These are phyloP conservation scores for Calyptomena viridis DNA, from an alignment of 2,113 vertebrate genomes.

Conservation along the genomic window DNA sequence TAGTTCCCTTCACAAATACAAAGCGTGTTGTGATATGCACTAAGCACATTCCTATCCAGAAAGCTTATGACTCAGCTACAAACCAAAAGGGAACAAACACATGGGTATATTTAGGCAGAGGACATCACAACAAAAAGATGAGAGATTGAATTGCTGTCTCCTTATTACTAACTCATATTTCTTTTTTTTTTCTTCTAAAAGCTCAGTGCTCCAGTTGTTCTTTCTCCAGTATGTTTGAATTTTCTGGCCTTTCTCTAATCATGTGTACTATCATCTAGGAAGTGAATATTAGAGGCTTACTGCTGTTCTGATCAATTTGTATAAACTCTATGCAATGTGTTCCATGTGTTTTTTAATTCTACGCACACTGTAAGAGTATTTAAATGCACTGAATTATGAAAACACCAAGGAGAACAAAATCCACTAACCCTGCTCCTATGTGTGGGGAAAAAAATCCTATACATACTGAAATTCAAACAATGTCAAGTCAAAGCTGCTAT, in stretches of 20 bases:
- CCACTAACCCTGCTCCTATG: not conserved
- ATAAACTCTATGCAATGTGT: not conserved
- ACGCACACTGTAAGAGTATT: not conserved
- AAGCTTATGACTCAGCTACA: not conserved
- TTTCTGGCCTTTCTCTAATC: not conserved
- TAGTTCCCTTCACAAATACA: accelerated
- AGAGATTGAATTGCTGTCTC: not conserved
- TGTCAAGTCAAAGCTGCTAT: not conserved
- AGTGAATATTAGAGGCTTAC: not conserved
- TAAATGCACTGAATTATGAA: not conserved
- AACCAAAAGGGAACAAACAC: not conserved
- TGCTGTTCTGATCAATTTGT: not conserved
- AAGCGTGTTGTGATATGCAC: not conserved
- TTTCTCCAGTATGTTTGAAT: not conserved
- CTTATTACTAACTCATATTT: not conserved
- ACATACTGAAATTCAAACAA: not conserved
- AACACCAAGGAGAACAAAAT: not conserved
- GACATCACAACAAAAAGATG: not conserved
- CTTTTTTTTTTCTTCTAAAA: not conserved
- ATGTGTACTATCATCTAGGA: not conserved
- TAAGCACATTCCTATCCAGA: not conserved
- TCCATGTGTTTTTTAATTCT: not conserved
- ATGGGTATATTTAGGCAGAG: not conserved
- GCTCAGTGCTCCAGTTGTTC: not conserved
- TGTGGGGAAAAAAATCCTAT: accelerated